Conservation (phyloP, 2,888 invertebrate genomes). For the Schizaphis graminum region DNA sequence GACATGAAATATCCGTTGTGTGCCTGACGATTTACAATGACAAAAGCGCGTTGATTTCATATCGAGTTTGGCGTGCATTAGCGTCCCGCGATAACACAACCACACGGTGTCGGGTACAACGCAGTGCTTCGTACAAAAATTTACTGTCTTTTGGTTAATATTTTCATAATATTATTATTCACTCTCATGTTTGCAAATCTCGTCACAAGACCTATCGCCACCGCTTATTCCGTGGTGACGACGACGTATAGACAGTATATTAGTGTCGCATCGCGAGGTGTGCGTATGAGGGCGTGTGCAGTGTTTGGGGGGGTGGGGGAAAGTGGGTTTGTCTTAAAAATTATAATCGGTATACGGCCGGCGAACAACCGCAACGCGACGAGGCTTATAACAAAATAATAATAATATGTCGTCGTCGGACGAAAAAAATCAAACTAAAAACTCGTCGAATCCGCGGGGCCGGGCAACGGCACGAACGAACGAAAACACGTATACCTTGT, state of each 20-base stretch:
- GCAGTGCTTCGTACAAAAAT: too few relatives aligned
- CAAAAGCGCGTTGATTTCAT: neutral
- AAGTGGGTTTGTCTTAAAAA: neutral
- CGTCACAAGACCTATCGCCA: neutral
- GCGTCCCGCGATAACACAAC: neutral
- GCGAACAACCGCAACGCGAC: neutral
- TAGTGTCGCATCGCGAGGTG: too few relatives aligned
- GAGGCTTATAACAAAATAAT: neutral
- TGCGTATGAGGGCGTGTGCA: too few relatives aligned
- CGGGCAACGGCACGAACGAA: neutral
- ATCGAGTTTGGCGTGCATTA: neutral
- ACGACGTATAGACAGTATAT: neutral
- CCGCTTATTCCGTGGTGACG: neutral
- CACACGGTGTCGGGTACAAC: neutral
- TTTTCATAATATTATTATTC: neutral
- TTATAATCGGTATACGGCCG: neutral
- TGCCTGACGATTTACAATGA: neutral
- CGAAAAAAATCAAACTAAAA: neutral
- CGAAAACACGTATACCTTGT: neutral
- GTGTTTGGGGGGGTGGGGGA: neutral
- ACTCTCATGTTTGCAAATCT: neutral
- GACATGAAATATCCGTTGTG: neutral
- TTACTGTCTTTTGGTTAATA: neutral
- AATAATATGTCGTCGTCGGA: neutral
- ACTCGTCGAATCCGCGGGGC: neutral